phyloP scores from a whole-genome alignment of 2,888 invertebrate species.

The Clunio marinus region DNA sequence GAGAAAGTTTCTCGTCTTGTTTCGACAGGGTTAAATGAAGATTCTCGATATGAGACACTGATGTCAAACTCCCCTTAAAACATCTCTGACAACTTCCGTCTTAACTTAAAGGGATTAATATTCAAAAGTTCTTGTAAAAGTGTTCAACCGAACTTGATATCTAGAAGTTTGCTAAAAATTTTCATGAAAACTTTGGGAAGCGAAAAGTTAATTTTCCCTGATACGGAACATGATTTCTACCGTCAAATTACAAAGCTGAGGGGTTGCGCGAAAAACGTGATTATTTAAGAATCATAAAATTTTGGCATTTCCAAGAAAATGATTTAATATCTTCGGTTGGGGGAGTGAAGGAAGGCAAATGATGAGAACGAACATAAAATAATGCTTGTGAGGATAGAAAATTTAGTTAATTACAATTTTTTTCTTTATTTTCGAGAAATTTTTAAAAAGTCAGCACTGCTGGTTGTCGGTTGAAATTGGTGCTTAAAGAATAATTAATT shows the following conservation, averaged over 20 bases:
- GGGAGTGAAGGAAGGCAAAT: neutral
- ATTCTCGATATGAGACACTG: too few species aligned
- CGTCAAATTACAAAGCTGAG: neutral
- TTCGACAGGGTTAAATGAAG: neutral
- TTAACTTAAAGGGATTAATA: neutral
- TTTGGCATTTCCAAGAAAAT: neutral
- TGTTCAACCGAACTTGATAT: neutral
- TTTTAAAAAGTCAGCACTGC: neutral
- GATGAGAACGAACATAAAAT: neutral
- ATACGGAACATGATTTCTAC: slow-evolving; percentile 10
- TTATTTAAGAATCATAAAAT: slow-evolving; percentile 10
- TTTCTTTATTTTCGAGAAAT: slow-evolving; percentile 1
- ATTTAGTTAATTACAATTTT: slow-evolving; percentile 6
- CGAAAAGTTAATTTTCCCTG: neutral
- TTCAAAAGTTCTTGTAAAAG: neutral
- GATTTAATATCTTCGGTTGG: neutral
- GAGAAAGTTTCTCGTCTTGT: slow-evolving; percentile 10
- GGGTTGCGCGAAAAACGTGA: neutral
- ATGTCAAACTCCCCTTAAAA: too few species aligned
- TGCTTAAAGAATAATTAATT: slow-evolving; percentile 24
- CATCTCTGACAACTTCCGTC: neutral
- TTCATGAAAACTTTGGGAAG: neutral
- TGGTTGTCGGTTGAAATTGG: neutral
- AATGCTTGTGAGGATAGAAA: neutral
- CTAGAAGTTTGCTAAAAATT: neutral